Evolutionary conservation across 2,797 vertebrate species (phyloP).

Genomic region (Protosalanx chinensis): DNA sequence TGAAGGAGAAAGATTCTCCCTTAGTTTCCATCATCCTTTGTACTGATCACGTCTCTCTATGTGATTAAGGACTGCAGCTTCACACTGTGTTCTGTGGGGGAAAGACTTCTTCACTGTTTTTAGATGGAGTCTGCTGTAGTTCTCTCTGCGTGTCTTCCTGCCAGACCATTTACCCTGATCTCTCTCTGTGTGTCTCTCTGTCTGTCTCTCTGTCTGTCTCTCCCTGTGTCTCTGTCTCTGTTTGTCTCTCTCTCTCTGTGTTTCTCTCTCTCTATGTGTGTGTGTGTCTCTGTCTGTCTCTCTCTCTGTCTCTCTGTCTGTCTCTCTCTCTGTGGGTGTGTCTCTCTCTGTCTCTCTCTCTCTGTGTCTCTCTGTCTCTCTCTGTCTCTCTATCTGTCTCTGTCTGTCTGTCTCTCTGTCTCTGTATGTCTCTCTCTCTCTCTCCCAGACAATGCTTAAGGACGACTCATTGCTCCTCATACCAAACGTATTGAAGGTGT

Average conservation of each 20-base stretch:
- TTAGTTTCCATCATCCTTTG: constrained; percentile 4
- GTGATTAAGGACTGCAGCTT: background rate
- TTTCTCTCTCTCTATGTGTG: too few relatives aligned
- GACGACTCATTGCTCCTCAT: constrained; percentile 97
- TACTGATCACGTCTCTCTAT: background rate
- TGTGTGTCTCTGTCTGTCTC: too few relatives aligned
- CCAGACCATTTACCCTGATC: constrained; percentile 1
- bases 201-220: too few relatives aligned
- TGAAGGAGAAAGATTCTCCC: background rate
- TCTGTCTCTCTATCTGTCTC: too few relatives aligned
- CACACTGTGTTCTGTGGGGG: constrained; percentile 6
- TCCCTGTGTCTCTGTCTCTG: too few relatives aligned
- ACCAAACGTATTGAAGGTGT: constrained; percentile 97
- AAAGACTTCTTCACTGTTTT: constrained; percentile 28
- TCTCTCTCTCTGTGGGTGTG: too few relatives aligned
- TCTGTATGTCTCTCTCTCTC: background rate
- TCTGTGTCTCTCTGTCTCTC: too few relatives aligned
- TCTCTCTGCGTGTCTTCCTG: constrained; percentile 20
- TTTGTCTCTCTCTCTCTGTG: too few relatives aligned
- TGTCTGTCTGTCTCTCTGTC: too few relatives aligned
- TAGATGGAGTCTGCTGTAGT: constrained; percentile 9
- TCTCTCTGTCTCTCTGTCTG: too few relatives aligned
- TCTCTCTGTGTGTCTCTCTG: background rate
- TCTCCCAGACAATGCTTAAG: constrained; percentile 89
- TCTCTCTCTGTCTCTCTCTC: too few relatives aligned